These are phyloP conservation scores for Hypselothyrea guttata DNA, from an alignment of 2,888 invertebrate genomes.

Conservation along the genomic window DNA sequence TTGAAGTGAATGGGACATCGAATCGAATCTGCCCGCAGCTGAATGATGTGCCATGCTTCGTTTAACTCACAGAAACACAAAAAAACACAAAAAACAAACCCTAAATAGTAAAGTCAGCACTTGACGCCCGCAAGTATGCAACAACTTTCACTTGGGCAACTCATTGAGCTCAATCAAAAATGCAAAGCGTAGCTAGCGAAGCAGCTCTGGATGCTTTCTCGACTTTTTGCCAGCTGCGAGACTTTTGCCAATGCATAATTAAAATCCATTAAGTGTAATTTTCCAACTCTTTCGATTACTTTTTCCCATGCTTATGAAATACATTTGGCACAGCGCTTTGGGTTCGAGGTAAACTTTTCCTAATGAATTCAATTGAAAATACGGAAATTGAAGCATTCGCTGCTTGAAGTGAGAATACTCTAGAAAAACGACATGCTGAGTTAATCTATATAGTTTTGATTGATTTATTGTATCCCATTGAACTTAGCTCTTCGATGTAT, in stretches of 20 bases:
- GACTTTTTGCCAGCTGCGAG: conserved; percentile 46
- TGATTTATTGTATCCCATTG: no score
- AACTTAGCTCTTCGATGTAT: no score
- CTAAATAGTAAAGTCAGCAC: conserved; percentile 16
- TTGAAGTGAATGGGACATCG: conserved; percentile 39
- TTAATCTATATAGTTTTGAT: no score
- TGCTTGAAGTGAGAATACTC: conserved; percentile 12
- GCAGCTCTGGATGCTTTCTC: conserved; percentile 29
- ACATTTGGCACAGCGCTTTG: not conserved
- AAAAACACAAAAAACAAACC: not conserved
- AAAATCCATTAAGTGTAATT: conserved; percentile 76
- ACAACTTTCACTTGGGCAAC: conserved; percentile 60
- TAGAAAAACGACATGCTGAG: no score
- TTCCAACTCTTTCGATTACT: conserved; percentile 56
- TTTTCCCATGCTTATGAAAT: conserved; percentile 17
- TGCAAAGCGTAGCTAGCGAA: conserved; percentile 37
- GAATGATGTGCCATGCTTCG: conserved; percentile 56
- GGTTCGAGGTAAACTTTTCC: conserved; percentile 46
- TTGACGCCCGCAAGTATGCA: conserved; percentile 57
- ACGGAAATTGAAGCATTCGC: conserved; percentile 1
- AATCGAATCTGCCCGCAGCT: conserved; percentile 13
- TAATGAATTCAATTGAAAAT: conserved; percentile 55
- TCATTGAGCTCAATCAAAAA: conserved; percentile 64
- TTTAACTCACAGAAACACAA: conserved; percentile 47
- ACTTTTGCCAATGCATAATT: conserved; percentile 66